Evolutionary conservation across 2,113 vertebrate species (phyloP).

Genomic region (Boleophthalmus pectinirostris): DNA sequence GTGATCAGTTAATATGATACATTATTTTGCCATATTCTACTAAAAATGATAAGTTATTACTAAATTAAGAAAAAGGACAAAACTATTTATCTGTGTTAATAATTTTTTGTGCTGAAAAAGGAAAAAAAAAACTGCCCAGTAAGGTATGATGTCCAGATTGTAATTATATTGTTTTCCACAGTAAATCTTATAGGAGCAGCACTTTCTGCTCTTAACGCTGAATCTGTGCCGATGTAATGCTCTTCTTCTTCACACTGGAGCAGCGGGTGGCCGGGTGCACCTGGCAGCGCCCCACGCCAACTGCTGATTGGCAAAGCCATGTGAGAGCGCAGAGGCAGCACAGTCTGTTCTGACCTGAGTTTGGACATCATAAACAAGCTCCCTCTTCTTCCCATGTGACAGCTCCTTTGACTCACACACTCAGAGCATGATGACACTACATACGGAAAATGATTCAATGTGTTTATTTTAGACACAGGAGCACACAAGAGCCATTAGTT

Average conservation of each 20-base stretch:
- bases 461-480: conserved; percentile 24
- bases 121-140: not conserved
- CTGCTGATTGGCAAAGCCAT: conserved; percentile 41
- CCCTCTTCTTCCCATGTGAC: conserved; percentile 28
- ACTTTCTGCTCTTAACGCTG: not conserved
- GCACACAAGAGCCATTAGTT: conserved; percentile 21
- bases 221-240: conserved; percentile 27
- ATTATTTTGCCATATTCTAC: too few relatives aligned
- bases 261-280: conserved; percentile 47
- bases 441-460: conserved; percentile 6
- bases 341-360: conserved; percentile 60
- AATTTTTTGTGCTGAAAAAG: not conserved
- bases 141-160: not conserved
- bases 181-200: conserved; percentile 15
- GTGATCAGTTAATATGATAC: too few relatives aligned
- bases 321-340: conserved; percentile 46
- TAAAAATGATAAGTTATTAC: too few relatives aligned
- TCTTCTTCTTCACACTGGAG: conserved; percentile 39
- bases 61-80: too few relatives aligned
- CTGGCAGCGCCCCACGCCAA: conserved; percentile 35
- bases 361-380: conserved; percentile 56
- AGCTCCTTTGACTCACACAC: not conserved
- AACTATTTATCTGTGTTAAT: too few relatives aligned
- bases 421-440: conserved; percentile 7
- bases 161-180: not conserved